Evolutionary conservation across 2,888 invertebrate genomes (phyloP).

Genomic region (Rotaria magnacalcarata): DNA sequence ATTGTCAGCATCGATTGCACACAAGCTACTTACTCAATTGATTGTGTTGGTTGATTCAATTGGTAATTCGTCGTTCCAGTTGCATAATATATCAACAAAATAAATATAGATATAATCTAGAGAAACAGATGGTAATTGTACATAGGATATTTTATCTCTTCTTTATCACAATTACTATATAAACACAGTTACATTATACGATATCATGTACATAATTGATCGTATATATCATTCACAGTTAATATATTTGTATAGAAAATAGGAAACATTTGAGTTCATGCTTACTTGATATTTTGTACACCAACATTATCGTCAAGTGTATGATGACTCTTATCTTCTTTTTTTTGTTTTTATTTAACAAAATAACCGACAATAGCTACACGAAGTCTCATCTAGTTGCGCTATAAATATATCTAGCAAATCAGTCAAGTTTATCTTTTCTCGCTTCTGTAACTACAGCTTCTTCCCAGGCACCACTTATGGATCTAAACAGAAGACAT

Average conservation of each 20-base stretch:
- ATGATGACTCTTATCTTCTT: background rate
- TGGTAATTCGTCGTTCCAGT: background rate
- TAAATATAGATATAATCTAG: background rate
- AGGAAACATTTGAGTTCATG: background rate
- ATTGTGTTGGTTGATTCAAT: background rate
- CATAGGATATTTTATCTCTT: background rate
- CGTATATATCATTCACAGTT: background rate
- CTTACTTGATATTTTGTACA: background rate
- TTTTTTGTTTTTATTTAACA: too few species aligned
- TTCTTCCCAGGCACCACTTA: conserved; percentile 24
- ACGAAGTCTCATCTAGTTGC: too few species aligned
- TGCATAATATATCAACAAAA: background rate
- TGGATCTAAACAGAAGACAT: background rate
- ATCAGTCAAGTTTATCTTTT: background rate
- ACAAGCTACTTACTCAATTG: background rate
- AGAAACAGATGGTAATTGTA: background rate
- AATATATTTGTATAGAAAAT: background rate
- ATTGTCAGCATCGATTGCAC: background rate
- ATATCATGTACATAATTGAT: background rate
- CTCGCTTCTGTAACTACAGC: background rate
- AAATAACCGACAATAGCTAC: too few species aligned
- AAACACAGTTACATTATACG: background rate
- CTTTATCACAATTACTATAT: background rate
- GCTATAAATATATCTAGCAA: background rate
- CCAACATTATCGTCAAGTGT: background rate